These are phyloP conservation scores for Cheirogaleus major DNA, from an alignment of 2,797 vertebrate species.

Conservation along the genomic window DNA sequence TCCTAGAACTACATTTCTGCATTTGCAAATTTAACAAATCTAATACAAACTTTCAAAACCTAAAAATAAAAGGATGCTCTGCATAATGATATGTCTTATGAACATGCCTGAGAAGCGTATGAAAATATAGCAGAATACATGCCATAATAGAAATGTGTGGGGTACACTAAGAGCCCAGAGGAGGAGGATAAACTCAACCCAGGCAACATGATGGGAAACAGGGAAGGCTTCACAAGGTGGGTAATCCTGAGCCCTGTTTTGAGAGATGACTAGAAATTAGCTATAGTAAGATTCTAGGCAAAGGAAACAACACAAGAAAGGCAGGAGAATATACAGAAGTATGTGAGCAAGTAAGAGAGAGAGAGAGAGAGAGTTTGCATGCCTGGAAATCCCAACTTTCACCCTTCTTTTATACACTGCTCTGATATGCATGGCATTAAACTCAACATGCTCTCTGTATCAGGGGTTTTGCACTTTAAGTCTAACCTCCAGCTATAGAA, in stretches of 20 bases:
- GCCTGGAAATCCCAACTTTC: not conserved
- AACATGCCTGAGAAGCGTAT: not conserved
- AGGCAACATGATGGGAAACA: not conserved
- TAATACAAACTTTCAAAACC: not conserved
- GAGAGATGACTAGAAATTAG: not conserved
- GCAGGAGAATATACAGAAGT: not conserved
- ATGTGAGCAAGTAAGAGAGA: not conserved
- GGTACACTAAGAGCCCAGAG: not conserved
- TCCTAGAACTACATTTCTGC: not conserved
- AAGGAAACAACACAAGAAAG: not conserved
- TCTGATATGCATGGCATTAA: not conserved
- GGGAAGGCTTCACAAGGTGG: not conserved
- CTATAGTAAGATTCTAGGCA: not conserved
- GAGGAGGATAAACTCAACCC: not conserved
- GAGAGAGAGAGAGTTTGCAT: too few species aligned
- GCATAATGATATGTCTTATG: not conserved
- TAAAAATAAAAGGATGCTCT: not conserved
- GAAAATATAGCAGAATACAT: not conserved
- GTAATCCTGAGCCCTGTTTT: not conserved
- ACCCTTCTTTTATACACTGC: not conserved
- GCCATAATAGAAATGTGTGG: not conserved
- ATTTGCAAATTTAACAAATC: not conserved
- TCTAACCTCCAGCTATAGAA: not conserved
- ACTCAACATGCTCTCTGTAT: not conserved
- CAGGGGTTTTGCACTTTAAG: not conserved